Percentiles rank a stretch among this genome's conserved stretches.
Conservation (phyloP, 2,113 vertebrate species). For the Aegithalos caudatus region DNA sequence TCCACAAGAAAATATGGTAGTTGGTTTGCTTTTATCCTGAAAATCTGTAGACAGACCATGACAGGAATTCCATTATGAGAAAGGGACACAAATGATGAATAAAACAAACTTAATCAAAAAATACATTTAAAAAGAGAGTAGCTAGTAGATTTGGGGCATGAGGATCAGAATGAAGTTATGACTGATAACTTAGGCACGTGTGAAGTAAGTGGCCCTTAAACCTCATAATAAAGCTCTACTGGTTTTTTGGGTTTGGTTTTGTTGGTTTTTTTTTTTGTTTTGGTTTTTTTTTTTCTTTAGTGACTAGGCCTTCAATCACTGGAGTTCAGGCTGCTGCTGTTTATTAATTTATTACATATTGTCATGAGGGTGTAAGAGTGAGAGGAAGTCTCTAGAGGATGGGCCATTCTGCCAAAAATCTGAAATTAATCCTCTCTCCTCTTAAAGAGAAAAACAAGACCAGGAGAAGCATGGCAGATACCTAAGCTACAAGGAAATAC, state of each 20-base stretch:
- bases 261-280: not conserved
- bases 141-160: not conserved
- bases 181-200: not conserved
- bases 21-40: conserved; percentile 42
- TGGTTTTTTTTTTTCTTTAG: not conserved
- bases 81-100: not conserved
- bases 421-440: not conserved
- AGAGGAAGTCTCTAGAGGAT: not conserved
- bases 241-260: not conserved
- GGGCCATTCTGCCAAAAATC: not conserved
- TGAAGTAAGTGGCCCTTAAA: not conserved
- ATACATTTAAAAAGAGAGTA: not conserved
- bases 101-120: not conserved
- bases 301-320: not conserved
- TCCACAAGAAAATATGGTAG: conserved; percentile 15
- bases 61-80: not conserved
- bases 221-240: not conserved
- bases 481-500: not conserved
- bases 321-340: not conserved
- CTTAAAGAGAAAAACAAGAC: not conserved
- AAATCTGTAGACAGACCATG: not conserved
- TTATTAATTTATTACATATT: not conserved
- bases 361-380: not conserved
- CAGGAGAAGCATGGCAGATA: not conserved
- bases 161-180: not conserved